A percentile compares a stretch with the other conserved stretches of the same genome.
These are phyloP conservation scores for Copidosoma floridanum DNA, from an alignment of 1,140 invertebrate species.

Conservation along the genomic window DNA sequence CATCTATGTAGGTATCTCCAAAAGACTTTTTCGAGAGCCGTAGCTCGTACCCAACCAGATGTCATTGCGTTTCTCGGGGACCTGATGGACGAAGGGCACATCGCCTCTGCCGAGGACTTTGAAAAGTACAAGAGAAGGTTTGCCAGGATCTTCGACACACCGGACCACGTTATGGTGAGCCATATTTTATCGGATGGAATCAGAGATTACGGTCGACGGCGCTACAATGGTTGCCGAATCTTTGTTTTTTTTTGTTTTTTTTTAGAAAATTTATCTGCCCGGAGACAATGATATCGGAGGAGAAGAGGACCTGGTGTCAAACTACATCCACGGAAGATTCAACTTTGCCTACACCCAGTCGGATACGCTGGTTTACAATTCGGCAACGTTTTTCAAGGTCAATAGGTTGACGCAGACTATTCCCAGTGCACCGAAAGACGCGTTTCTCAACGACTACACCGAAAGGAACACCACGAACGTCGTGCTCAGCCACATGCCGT, in stretches of 20 bases:
- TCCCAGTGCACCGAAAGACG: slow-evolving; percentile 54
- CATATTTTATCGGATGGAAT: too few species aligned
- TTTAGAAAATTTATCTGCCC: slow-evolving; percentile 80
- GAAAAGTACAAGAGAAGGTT: slow-evolving; percentile 69
- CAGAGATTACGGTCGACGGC: too few species aligned
- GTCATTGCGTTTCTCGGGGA: slow-evolving; percentile 89
- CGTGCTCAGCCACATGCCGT: slow-evolving; percentile 69
- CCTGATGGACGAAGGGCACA: slow-evolving; percentile 88
- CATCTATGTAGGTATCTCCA: slow-evolving; percentile 71
- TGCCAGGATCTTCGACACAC: slow-evolving; percentile 66
- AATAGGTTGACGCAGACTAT: slow-evolving; percentile 66
- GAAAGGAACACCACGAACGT: slow-evolving; percentile 62
- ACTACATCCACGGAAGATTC: slow-evolving; percentile 74
- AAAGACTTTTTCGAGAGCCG: slow-evolving; percentile 74
- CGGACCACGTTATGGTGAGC: slow-evolving; percentile 60
- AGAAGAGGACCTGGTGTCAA: slow-evolving; percentile 75
- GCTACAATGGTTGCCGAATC: too few species aligned
- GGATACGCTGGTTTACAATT: slow-evolving; percentile 62
- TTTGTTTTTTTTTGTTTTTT: slow-evolving; percentile 22
- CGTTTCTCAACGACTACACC: slow-evolving; percentile 61
- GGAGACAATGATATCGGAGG: slow-evolving; percentile 96
- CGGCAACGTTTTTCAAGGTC: slow-evolving; percentile 63
- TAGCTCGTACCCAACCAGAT: slow-evolving; percentile 75
- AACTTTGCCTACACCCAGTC: slow-evolving; percentile 72
- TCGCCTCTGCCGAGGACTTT: slow-evolving; percentile 69